Percentiles rank a stretch among this genome's conserved stretches.
phyloP scores from a whole-genome alignment of 37 sponge, comb jelly and placozoan genomes.

The Cladorhizidae sp. region DNA sequence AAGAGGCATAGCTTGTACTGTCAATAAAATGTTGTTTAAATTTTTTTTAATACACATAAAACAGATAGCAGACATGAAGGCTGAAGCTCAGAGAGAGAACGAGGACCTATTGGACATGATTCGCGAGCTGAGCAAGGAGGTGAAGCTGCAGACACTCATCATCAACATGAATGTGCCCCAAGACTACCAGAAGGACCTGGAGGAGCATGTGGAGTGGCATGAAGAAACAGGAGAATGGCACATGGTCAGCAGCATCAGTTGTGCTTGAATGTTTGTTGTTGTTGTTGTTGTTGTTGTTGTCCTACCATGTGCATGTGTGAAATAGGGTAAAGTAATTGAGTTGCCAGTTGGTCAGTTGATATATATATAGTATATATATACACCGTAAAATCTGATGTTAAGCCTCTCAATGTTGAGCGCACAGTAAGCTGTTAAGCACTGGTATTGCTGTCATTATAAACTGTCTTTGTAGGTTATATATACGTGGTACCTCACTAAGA shows the following conservation, averaged over 20 bases:
- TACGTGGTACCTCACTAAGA: too few relatives aligned
- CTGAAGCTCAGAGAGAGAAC: slow-evolving; percentile 82
- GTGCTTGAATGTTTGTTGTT: background rate
- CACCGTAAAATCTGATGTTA: too few relatives aligned
- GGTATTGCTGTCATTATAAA: too few relatives aligned
- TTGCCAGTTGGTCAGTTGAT: too few relatives aligned
- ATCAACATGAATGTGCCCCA: slow-evolving; percentile 80
- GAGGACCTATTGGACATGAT: slow-evolving; percentile 83
- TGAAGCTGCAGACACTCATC: slow-evolving; percentile 71
- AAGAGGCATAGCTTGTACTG: background rate
- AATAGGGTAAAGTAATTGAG: too few relatives aligned
- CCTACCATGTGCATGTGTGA: background rate
- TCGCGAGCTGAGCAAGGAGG: slow-evolving; percentile 76
- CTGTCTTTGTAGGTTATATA: too few relatives aligned
- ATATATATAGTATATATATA: too few relatives aligned
- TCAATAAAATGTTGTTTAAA: background rate
- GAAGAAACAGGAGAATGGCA: slow-evolving; percentile 99
- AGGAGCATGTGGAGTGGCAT: slow-evolving; percentile 79
- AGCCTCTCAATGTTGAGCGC: too few relatives aligned
- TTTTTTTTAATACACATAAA: too few relatives aligned
- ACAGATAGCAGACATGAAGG: slow-evolving; percentile 83
- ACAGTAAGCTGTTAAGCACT: too few relatives aligned
- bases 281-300: background rate
- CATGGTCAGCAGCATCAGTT: slow-evolving; percentile 50
- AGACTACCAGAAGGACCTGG: slow-evolving; percentile 85